phyloP scores from a whole-genome alignment of 1,140 invertebrate species.

The Ceratina japonica region DNA sequence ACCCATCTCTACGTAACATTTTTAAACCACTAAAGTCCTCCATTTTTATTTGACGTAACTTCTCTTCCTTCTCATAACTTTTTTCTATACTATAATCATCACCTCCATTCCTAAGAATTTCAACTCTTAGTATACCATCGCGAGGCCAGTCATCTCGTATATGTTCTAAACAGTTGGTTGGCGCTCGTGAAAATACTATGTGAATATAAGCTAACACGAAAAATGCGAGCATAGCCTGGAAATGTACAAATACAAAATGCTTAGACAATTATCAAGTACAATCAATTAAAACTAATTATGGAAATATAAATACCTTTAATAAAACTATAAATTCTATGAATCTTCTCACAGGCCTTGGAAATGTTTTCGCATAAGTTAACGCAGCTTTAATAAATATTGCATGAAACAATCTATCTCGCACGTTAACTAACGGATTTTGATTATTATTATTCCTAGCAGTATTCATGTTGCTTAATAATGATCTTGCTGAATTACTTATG shows the following conservation, averaged over 20 bases:
- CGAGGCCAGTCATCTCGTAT: constrained; percentile 95
- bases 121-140: constrained; percentile 96
- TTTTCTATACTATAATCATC: constrained; percentile 88
- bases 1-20: constrained; percentile 85
- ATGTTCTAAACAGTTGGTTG: constrained; percentile 95
- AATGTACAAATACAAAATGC: constrained; percentile 52
- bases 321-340: constrained; percentile 95
- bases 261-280: background rate
- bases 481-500: constrained; percentile 69
- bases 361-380: constrained; percentile 92
- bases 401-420: constrained; percentile 96
- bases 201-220: constrained; percentile 97
- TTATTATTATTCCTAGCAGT: constrained; percentile 70
- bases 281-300: constrained; percentile 9
- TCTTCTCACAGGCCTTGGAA: constrained; percentile 91
- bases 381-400: constrained; percentile 96
- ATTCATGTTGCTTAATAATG: constrained; percentile 67
- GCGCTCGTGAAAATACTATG: constrained; percentile 93
- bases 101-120: constrained; percentile 90
- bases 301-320: constrained; percentile 84
- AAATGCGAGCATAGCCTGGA: constrained; percentile 91
- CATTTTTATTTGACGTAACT: constrained; percentile 84
- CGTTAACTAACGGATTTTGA: constrained; percentile 89
- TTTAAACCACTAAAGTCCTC: constrained; percentile 85
- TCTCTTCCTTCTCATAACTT: constrained; percentile 89